These are phyloP conservation scores for Terrapene triunguis DNA, from an alignment of 2,113 vertebrate species.

Conservation along the genomic window DNA sequence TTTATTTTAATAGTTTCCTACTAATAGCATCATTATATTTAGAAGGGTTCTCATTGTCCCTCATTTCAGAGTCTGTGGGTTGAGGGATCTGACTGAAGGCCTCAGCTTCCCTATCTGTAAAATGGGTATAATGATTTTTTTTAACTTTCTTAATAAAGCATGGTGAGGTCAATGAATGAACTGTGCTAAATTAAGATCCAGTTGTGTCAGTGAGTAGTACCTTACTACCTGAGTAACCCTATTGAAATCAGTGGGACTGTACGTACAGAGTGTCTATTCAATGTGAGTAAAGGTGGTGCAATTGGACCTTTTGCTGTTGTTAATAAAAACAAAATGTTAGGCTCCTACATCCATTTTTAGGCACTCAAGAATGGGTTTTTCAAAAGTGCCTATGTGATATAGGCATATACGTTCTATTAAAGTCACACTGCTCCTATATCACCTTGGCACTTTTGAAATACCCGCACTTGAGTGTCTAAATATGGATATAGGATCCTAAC, in stretches of 20 bases:
- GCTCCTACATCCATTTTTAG: neutral
- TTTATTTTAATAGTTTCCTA: neutral
- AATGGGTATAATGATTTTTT: neutral
- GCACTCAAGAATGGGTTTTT: neutral
- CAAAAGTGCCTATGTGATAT: neutral
- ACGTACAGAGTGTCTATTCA: rapidly evolving
- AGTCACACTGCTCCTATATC: neutral
- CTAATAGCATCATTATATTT: neutral
- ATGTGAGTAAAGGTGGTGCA: neutral
- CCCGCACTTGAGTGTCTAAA: neutral
- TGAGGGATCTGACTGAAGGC: neutral
- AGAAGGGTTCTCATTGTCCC: neutral
- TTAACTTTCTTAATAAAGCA: neutral
- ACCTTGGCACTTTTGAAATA: neutral
- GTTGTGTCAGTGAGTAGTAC: neutral
- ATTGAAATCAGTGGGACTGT: neutral
- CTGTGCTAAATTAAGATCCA: neutral
- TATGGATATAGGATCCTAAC: neutral
- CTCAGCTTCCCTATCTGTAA: neutral
- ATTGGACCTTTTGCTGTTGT: neutral
- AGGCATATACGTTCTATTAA: neutral
- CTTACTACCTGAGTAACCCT: neutral
- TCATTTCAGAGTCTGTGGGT: neutral
- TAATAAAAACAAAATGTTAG: neutral
- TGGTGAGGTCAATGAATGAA: neutral